Evolutionary conservation across 2,888 invertebrate genomes (phyloP), one percentile per base, ranked within the genome.

Genomic region (Drosophila lutescens): DNA sequence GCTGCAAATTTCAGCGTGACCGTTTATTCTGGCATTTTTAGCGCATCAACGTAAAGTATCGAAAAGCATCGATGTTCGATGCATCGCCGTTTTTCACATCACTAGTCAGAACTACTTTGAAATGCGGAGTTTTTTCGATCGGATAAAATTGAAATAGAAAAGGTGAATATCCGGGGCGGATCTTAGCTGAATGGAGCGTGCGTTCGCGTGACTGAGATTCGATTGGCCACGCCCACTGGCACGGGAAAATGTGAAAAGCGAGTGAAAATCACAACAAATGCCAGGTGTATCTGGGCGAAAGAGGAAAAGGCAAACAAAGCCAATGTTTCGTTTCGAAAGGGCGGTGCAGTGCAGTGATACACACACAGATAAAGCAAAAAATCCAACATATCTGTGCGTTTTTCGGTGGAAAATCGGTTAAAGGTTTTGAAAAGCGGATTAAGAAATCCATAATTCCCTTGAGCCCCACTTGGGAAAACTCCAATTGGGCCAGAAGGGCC

Each of bases 401-500:
- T n/a, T n/a, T 41, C 30, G 15, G n/a, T 59, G 32, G 13, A 23
- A 40, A 59, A 41, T 34, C 13, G 34, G 3, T 12, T 34, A 15
- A 34, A 13, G 4, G 12, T 8, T 4, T 34, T 13, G 26, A 26
- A 32, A 9, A 17, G 8, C 15, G 32, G 32, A 32, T 56, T 32
- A 23, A 32, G 20, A 58, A 58, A 20, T 32, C 57, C 30, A 32
- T 56, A 32, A 20, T 59, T 59, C 44, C 36, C 34, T 10, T 32
- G 17, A 15, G 9, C 15, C 10, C 9, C 2, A 8, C 49, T 34
- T 34, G 17, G 46, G n/a, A 30, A 41, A 46, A 62, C 50, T 63
- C 62, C 63, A 72, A 71, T 56, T 70, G 23, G 70, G 70, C 50
- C 70, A 55, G 9, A 49, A 49, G 57, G 54, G 72, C 44, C 72